Conservation (phyloP, 2,113 vertebrate species). For the Uropsilus gracilis region DNA sequence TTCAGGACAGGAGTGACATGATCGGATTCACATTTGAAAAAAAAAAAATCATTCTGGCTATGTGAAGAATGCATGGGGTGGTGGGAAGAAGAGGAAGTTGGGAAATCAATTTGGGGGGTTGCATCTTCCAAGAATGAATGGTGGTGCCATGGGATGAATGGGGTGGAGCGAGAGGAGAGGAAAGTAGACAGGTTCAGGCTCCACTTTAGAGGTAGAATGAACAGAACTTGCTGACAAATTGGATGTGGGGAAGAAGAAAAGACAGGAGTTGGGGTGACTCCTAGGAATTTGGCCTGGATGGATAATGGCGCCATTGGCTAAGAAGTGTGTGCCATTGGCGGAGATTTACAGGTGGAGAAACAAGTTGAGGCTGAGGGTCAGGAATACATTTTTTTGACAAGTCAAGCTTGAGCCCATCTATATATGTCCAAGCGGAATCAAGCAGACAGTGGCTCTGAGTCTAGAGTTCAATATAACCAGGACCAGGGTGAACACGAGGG, state of each 20-base stretch:
- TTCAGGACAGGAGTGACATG: neutral
- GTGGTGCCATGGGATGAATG: too few relatives aligned
- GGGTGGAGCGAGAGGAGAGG: neutral
- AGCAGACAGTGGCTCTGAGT: neutral
- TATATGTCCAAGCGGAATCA: neutral
- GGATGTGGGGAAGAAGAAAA: neutral
- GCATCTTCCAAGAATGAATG: neutral
- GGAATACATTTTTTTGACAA: neutral
- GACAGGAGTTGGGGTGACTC: slow-evolving; percentile 26
- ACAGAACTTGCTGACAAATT: neutral
- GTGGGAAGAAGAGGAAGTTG: fast-evolving
- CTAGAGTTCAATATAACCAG: neutral
- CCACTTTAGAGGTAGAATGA: neutral
- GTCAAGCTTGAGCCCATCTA: neutral
- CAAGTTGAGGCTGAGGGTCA: slow-evolving; percentile 34
- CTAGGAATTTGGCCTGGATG: neutral
- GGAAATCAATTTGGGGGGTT: neutral
- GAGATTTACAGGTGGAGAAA: slow-evolving; percentile 42
- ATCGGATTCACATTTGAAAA: neutral
- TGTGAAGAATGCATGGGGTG: neutral
- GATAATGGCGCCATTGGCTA: neutral
- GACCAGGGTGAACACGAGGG: neutral
- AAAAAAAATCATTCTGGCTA: neutral
- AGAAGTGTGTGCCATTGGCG: too few relatives aligned
- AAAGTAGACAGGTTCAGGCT: neutral